Evolutionary conservation across 1,140 invertebrate genomes (phyloP), one percentile per base, ranked within the genome.

Genomic region (Ephestia elutella): DNA sequence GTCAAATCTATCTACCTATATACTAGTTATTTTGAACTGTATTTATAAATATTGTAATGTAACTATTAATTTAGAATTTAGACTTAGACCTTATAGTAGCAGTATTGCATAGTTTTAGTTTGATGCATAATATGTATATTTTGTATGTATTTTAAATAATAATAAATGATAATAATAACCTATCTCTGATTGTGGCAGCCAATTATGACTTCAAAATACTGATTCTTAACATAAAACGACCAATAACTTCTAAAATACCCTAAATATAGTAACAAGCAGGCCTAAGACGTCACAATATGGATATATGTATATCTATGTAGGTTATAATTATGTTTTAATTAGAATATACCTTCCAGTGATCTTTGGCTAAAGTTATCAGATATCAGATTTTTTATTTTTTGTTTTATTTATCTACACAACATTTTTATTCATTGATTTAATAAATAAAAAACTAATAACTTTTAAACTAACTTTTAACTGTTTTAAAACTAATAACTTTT

Each of bases 231-330:
- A 60, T 58, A 68, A 68, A 25, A 58, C 62, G 60, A 68, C 55
- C 18, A 10, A 57, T 50, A 21, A 55, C n/a, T 49, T 32, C 55
- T 57, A 54, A 56, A 55, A 51, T 60, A 65, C 55, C 60, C 49
- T 61, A 59, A 59, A 55, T 58, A 65, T 63, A 62, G 53, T 44
- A 61, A 60, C 18, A 69, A 69, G 66, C 63, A 57, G 35, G 54
- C 62, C 57, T 72, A 61, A 64, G 60, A 70, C 49, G 38, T 15
- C 38, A 44, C 38, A 44, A 44, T 2, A 7, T 44, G 13, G n/a
- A n/a, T 15, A 44, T 15, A 15, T 8, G 2, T 38, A 11, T 13
- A 11, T 11, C 4, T 15, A 44, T 15, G 13, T 44, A 44, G 38
- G n/a, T 44, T 44, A 44, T 15, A 17, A 44, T 17, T 44, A 15